Conservation (phyloP, 2,888 invertebrate genomes). For the Aromia moschata region DNA sequence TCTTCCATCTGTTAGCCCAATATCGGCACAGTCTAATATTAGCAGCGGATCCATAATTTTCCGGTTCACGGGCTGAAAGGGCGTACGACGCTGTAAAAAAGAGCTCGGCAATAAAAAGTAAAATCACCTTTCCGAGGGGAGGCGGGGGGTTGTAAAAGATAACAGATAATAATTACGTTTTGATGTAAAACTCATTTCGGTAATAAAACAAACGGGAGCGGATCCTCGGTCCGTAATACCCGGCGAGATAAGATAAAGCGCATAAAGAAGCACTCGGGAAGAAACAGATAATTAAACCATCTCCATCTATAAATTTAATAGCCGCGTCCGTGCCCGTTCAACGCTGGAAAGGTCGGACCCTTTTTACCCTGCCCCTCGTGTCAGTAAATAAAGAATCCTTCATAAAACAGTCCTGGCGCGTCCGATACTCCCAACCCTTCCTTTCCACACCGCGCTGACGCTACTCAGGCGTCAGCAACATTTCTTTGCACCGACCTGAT, state of each 20-base stretch:
- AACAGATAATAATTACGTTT: conserved; percentile 47
- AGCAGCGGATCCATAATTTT: too few relatives aligned
- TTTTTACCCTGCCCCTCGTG: too few relatives aligned
- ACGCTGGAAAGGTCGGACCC: not conserved
- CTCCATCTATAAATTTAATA: conserved; percentile 37
- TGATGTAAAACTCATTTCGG: conserved; percentile 47
- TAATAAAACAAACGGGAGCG: conserved; percentile 45
- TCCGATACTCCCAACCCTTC: too few relatives aligned
- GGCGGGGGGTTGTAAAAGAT: conserved; percentile 39
- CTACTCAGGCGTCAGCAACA: too few relatives aligned
- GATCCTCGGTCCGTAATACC: conserved; percentile 42
- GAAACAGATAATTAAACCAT: conserved; percentile 38
- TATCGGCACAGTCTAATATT: too few relatives aligned
- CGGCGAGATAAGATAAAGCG: conserved; percentile 42
- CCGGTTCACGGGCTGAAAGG: too few relatives aligned
- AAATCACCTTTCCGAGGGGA: conserved; percentile 34
- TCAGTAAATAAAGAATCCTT: too few relatives aligned
- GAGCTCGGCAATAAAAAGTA: conserved; percentile 30
- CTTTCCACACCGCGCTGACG: too few relatives aligned
- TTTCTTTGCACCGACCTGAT: too few relatives aligned
- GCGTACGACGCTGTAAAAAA: conserved; percentile 28
- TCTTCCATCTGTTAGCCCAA: too few relatives aligned
- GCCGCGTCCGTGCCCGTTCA: conserved; percentile 17
- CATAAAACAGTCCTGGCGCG: too few relatives aligned
- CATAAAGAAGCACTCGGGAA: conserved; percentile 38